phyloP scores from a whole-genome alignment of 2,113 vertebrate genomes.

The Anhinga anhinga region DNA sequence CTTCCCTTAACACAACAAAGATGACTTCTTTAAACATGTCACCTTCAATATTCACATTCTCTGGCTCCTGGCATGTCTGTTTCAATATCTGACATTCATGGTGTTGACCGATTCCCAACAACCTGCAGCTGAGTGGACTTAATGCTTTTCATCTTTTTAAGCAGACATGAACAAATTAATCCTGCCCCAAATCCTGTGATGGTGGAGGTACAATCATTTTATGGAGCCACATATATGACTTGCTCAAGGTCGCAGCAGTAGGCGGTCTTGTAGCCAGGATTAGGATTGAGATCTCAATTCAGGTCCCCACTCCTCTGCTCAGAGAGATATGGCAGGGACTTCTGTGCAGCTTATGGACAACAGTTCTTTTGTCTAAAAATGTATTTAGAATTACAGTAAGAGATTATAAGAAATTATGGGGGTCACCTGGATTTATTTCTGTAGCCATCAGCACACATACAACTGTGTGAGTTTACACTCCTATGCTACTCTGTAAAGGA shows the following conservation, averaged over 20 bases:
- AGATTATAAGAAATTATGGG: neutral
- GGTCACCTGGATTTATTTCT: neutral
- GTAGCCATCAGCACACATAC: neutral
- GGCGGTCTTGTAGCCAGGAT: neutral
- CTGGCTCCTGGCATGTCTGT: neutral
- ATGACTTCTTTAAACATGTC: neutral
- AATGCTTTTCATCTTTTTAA: slow-evolving; percentile 13
- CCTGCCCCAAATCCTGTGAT: neutral
- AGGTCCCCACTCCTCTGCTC: neutral
- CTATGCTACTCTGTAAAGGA: neutral
- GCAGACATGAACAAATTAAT: neutral
- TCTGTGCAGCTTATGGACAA: neutral
- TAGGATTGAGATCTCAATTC: neutral
- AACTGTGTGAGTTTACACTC: neutral
- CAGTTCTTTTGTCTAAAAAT: neutral
- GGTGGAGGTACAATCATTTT: neutral
- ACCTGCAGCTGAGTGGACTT: neutral
- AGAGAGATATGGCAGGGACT: neutral
- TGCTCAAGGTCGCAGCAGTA: neutral
- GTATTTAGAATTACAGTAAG: neutral
- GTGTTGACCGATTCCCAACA: neutral
- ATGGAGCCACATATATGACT: neutral
- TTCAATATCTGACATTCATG: neutral
- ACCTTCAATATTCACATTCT: neutral
- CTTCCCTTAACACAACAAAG: neutral